These are phyloP conservation scores for Chamaea fasciata DNA, from an alignment of 2,113 vertebrate genomes.

Conservation along the genomic window DNA sequence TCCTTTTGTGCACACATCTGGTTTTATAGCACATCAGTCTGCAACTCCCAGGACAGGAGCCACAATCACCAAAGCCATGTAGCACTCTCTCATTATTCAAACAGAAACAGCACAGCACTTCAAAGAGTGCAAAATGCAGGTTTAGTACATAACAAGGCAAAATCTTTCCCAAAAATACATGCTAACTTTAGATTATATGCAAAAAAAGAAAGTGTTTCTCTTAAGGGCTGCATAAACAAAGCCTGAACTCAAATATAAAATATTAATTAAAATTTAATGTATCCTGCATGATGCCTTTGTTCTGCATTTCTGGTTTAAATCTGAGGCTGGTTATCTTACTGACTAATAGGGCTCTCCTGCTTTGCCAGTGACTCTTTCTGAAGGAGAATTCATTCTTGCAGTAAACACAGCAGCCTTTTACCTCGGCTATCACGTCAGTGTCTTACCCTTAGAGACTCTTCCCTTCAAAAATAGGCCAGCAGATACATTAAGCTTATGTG, in stretches of 20 bases:
- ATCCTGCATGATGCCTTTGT: neutral
- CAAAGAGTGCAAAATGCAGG: neutral
- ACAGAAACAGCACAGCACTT: neutral
- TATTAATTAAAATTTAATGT: neutral
- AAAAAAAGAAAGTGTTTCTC: neutral
- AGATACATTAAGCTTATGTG: neutral
- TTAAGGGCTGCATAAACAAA: neutral
- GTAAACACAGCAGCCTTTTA: neutral
- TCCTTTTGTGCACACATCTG: neutral
- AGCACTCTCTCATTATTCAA: neutral
- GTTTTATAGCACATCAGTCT: neutral
- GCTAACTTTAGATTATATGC: neutral
- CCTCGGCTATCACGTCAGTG: neutral
- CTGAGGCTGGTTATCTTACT: neutral
- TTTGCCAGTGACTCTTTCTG: neutral
- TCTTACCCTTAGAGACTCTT: neutral
- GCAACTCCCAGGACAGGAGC: neutral
- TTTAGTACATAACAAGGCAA: neutral
- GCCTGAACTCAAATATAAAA: neutral
- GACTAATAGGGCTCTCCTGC: neutral
- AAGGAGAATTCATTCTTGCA: neutral
- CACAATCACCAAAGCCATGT: neutral
- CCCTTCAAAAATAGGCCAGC: constrained; percentile 18
- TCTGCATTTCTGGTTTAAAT: neutral
- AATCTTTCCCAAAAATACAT: neutral